Evolutionary conservation across 2,888 invertebrate species (phyloP).

Genomic region (Tetheella fluctuosa): DNA sequence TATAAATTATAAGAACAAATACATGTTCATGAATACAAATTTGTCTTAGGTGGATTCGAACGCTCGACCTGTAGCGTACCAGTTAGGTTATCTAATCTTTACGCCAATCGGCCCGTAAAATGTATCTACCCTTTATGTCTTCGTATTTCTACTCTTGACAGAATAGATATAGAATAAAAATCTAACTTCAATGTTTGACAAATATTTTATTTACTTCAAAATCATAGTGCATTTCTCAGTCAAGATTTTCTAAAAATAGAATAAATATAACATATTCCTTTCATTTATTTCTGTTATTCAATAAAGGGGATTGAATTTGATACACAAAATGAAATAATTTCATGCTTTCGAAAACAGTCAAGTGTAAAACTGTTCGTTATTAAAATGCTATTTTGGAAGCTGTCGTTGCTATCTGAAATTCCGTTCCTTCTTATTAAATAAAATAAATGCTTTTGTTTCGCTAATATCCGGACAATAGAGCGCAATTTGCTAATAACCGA

Average conservation of each 20-base stretch:
- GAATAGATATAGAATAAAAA: too few relatives aligned
- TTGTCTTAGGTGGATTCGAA: too few relatives aligned
- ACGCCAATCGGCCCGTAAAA: too few relatives aligned
- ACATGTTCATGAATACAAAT: too few relatives aligned
- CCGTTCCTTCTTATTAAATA: constrained; percentile 5
- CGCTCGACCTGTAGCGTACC: too few relatives aligned
- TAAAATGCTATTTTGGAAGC: constrained; percentile 51
- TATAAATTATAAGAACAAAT: too few relatives aligned
- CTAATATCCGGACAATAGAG: background rate
- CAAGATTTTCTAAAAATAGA: background rate
- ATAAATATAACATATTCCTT: constrained; percentile 28
- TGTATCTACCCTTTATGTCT: too few relatives aligned
- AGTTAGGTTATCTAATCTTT: too few relatives aligned
- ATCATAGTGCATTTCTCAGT: background rate
- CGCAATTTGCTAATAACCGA: background rate
- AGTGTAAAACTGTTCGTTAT: constrained; percentile 62
- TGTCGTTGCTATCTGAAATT: constrained; percentile 41
- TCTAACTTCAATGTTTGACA: background rate
- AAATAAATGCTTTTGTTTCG: background rate
- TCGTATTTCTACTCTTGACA: too few relatives aligned
- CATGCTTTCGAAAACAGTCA: constrained; percentile 49
- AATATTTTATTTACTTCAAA: background rate
- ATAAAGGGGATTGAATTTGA: constrained; percentile 50
- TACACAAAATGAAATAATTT: constrained; percentile 59
- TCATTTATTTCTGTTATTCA: constrained; percentile 45